Evolutionary conservation across 2,113 vertebrate species (phyloP).

Genomic region (Malurus melanocephalus): DNA sequence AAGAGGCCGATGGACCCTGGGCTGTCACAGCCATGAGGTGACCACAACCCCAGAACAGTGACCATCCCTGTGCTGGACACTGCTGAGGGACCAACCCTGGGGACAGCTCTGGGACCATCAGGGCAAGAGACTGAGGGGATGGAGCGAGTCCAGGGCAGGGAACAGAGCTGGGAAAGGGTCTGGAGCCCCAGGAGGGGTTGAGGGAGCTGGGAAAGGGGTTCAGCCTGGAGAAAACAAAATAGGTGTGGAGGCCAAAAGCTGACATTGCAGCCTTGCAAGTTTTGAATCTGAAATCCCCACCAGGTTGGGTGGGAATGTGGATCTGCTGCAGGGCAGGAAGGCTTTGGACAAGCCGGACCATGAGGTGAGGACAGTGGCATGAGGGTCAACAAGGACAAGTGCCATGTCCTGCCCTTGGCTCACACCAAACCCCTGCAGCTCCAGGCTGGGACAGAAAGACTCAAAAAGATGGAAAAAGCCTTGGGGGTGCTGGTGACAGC

Average conservation of each 20-base stretch:
- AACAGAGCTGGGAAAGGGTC: fast-evolving
- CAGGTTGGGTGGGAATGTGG: too few species aligned
- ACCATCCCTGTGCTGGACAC: neutral
- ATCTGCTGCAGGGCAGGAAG: neutral
- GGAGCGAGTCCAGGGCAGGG: neutral
- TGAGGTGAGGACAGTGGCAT: fast-evolving
- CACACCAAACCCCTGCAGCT: fast-evolving
- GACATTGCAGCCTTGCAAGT: too few species aligned
- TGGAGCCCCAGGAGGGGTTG: neutral
- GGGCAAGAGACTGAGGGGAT: fast-evolving
- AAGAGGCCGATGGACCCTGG: neutral
- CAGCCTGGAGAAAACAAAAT: neutral
- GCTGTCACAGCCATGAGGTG: neutral
- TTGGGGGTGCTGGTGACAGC: neutral
- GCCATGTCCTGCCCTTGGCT: too few species aligned
- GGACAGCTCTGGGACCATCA: too few species aligned
- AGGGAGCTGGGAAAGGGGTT: neutral
- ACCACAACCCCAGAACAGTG: neutral
- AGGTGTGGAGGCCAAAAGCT: too few species aligned
- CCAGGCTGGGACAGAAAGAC: neutral
- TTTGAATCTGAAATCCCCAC: too few species aligned
- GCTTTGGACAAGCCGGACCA: neutral
- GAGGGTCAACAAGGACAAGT: neutral
- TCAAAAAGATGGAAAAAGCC: neutral
- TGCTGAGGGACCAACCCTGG: neutral